Conservation (phyloP, 2,113 vertebrate species). For the Phoenicopterus ruber region DNA sequence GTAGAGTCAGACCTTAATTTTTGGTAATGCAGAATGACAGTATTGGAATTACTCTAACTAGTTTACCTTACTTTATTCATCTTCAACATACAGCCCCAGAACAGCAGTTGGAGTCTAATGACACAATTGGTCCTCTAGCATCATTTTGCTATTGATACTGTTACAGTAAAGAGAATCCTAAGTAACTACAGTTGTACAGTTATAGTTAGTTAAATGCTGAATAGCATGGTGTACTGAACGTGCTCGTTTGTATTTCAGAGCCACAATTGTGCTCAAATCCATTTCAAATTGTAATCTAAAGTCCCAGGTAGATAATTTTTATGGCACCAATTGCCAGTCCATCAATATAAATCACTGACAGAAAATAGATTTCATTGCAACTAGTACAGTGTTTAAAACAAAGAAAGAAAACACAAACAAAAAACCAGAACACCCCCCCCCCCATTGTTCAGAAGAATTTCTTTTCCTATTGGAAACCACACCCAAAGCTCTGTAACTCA, state of each 20-base stretch:
- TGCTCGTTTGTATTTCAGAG: neutral
- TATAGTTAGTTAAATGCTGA: neutral
- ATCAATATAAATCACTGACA: neutral
- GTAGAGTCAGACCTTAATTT: neutral
- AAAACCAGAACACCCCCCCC: neutral
- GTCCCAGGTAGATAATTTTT: neutral
- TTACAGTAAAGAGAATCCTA: neutral
- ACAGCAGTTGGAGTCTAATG: neutral
- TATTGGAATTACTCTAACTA: neutral
- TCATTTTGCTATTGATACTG: neutral
- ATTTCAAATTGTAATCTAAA: neutral
- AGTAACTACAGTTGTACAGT: neutral
- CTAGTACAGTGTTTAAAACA: neutral
- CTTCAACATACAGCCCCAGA: neutral
- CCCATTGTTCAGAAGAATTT: neutral
- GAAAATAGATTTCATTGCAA: neutral
- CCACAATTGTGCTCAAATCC: neutral
- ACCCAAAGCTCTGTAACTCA: neutral
- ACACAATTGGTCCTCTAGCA: neutral
- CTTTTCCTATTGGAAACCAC: neutral
- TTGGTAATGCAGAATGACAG: neutral
- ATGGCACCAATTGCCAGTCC: neutral
- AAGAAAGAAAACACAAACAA: neutral
- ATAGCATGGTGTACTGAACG: neutral
- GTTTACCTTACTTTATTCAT: neutral